phyloP scores from a whole-genome alignment of 2,113 vertebrate genomes.

The Otis tarda region DNA sequence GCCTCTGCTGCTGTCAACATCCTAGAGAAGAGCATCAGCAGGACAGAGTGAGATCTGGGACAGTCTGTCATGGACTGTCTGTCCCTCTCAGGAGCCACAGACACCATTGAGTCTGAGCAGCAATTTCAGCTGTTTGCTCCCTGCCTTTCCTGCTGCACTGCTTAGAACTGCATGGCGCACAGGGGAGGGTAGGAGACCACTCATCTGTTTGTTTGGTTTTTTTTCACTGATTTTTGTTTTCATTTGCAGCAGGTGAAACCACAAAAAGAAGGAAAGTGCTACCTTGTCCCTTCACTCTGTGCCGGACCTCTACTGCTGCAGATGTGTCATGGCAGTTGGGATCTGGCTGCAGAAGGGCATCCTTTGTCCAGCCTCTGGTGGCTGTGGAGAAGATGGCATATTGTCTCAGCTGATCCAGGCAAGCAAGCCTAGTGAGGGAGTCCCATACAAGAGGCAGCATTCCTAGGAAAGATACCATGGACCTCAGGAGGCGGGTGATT shows the following conservation, averaged over 20 bases:
- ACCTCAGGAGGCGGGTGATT: background rate
- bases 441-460: background rate
- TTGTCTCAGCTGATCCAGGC: background rate
- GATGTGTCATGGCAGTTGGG: background rate
- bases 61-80: background rate
- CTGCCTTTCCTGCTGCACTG: background rate
- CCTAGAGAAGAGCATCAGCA: background rate
- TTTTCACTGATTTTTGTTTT: background rate
- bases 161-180: background rate
- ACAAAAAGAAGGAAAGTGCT: background rate
- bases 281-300: background rate
- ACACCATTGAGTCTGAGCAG: background rate
- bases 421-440: background rate
- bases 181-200: background rate
- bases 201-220: background rate
- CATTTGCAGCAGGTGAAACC: background rate
- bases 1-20: background rate
- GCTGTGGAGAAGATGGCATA: background rate
- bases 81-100: background rate
- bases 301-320: background rate
- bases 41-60: background rate
- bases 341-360: background rate
- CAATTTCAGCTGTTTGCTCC: background rate
- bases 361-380: background rate
- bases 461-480: background rate